Percentiles rank a stretch among this genome's conserved stretches.
Evolutionary conservation across 2,113 vertebrate species (phyloP).

Genomic region (Axis porcinus): DNA sequence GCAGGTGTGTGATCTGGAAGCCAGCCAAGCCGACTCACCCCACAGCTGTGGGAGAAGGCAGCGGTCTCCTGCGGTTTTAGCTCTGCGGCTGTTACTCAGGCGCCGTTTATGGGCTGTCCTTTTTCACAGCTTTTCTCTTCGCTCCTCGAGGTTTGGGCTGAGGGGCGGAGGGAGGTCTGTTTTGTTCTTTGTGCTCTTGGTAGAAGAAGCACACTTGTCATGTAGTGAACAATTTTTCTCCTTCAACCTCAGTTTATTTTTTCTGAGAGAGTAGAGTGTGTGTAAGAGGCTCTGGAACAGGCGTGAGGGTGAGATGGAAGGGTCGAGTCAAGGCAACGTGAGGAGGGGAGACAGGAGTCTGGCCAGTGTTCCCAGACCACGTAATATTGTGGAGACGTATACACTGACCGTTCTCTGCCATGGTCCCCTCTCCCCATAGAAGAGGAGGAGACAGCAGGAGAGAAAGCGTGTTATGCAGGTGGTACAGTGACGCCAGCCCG

Average conservation of each 20-base stretch:
- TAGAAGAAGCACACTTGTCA: not conserved
- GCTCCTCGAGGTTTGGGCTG: not conserved
- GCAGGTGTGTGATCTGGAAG: constrained; percentile 40
- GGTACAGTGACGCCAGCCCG: not conserved
- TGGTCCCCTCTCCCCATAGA: not conserved
- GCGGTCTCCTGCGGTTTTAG: not conserved
- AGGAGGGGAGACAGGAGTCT: not conserved
- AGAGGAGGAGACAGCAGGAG: not conserved
- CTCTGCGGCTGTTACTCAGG: not conserved
- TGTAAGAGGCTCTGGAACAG: not conserved
- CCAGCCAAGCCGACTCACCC: not conserved
- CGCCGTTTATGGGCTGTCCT: not conserved
- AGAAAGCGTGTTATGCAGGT: not conserved
- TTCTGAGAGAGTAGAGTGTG: not conserved
- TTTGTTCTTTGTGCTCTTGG: not conserved
- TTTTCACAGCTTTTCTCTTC: not conserved
- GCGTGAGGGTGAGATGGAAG: not conserved
- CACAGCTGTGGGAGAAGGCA: not conserved
- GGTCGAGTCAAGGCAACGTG: not conserved
- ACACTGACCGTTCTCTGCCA: not conserved
- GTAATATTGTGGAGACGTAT: not conserved
- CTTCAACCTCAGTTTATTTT: not conserved
- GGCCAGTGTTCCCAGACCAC: not conserved
- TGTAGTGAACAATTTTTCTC: not conserved
- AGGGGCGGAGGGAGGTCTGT: not conserved